Conservation (phyloP, 2,888 invertebrate species). For the Ormyrus labotus region DNA sequence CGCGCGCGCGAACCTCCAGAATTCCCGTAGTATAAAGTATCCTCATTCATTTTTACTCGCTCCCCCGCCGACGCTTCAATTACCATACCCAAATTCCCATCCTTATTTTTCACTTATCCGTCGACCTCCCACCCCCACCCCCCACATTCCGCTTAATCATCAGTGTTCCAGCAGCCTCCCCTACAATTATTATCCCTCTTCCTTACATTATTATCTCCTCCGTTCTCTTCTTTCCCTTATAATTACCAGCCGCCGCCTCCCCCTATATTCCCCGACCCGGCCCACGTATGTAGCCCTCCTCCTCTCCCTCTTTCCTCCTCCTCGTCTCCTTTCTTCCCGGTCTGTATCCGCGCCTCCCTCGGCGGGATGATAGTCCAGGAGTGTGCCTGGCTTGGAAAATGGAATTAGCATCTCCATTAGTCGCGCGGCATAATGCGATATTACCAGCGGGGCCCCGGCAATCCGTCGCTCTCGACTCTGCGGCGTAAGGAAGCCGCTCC, state of each 20-base stretch:
- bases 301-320: background rate
- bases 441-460: constrained; percentile 59
- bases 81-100: too few species aligned
- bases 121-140: too few species aligned
- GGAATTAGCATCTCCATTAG: constrained; percentile 73
- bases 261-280: background rate
- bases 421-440: constrained; percentile 70
- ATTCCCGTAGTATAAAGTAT: too few species aligned
- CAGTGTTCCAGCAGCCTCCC: constrained; percentile 7
- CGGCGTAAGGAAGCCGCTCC: constrained; percentile 54
- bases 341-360: background rate
- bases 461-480: constrained; percentile 1
- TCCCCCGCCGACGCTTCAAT: too few species aligned
- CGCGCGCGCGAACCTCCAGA: too few species aligned
- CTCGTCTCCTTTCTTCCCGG: constrained; percentile 22
- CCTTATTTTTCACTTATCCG: too few species aligned
- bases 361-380: constrained; percentile 17
- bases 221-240: constrained; percentile 5
- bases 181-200: constrained; percentile 40
- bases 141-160: too few species aligned
- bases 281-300: background rate
- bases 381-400: constrained; percentile 56
- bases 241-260: constrained; percentile 17
- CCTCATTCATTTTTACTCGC: too few species aligned
- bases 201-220: constrained; percentile 31